phyloP scores from a whole-genome alignment of 1,140 invertebrate species.

The Drosophila triauraria region DNA sequence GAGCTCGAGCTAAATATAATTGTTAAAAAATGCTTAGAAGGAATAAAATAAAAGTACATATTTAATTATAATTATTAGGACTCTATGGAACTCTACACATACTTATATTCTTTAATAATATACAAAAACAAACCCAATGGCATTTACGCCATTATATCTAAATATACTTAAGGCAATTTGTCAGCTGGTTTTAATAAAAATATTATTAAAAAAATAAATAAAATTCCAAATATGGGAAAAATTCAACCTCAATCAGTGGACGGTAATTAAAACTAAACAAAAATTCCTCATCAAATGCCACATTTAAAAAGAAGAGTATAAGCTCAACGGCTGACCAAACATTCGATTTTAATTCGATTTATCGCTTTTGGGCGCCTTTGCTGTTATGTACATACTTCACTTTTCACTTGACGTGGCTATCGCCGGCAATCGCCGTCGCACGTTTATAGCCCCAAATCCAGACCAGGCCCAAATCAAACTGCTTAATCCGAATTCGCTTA shows the following conservation, averaged over 20 bases:
- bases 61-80: too few relatives aligned
- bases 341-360: conserved; percentile 1
- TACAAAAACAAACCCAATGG: too few relatives aligned
- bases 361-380: conserved; percentile 5
- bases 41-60: not conserved
- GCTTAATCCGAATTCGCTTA: conserved; percentile 32
- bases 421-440: conserved; percentile 15
- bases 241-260: not conserved
- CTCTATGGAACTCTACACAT: not conserved
- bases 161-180: not conserved
- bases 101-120: too few relatives aligned
- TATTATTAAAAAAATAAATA: not conserved
- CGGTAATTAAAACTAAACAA: not conserved
- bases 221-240: not conserved
- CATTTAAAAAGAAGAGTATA: not conserved
- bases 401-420: conserved; percentile 40
- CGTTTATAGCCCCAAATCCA: conserved; percentile 16
- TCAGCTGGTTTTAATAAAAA: not conserved
- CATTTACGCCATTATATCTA: not conserved
- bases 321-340: not conserved
- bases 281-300: not conserved
- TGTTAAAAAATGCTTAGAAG: not conserved
- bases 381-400: conserved; percentile 35
- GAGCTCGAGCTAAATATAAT: not conserved
- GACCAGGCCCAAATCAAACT: conserved; percentile 8